Conservation (phyloP, 2,797 vertebrate species). For the Malacoraja senta region DNA sequence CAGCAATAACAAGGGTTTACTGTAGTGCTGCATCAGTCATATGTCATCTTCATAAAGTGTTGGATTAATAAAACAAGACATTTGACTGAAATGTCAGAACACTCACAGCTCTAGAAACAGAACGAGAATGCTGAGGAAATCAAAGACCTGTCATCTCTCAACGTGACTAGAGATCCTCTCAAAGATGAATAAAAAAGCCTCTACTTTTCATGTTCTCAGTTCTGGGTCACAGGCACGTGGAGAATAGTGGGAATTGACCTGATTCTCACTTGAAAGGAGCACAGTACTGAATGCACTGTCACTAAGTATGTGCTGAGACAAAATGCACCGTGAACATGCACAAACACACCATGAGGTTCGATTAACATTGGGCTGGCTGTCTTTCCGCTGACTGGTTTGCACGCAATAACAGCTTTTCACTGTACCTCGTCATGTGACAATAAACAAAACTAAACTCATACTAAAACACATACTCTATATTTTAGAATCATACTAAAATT, state of each 20-base stretch:
- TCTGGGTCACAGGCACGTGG: background rate
- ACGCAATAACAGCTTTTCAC: no score
- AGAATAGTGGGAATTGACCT: background rate
- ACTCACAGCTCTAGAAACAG: background rate
- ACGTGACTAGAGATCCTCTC: background rate
- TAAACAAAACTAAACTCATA: no score
- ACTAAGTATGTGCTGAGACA: background rate
- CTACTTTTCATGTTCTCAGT: background rate
- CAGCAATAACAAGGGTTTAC: no score
- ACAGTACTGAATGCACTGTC: background rate
- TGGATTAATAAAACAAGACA: background rate
- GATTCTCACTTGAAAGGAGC: background rate
- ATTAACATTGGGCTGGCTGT: background rate
- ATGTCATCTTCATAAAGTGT: background rate
- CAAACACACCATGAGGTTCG: background rate
- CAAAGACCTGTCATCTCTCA: background rate
- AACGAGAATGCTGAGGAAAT: background rate
- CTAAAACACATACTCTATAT: no score
- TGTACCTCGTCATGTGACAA: no score
- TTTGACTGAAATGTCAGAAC: background rate
- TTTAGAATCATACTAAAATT: background rate
- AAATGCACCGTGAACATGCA: background rate
- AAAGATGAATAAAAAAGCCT: background rate
- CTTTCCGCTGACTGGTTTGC: no score
- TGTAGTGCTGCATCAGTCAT: background rate